Evolutionary conservation across 1,140 invertebrate species (phyloP), one percentile per base, ranked within the genome.

Genomic region (Drosophila elegans): DNA sequence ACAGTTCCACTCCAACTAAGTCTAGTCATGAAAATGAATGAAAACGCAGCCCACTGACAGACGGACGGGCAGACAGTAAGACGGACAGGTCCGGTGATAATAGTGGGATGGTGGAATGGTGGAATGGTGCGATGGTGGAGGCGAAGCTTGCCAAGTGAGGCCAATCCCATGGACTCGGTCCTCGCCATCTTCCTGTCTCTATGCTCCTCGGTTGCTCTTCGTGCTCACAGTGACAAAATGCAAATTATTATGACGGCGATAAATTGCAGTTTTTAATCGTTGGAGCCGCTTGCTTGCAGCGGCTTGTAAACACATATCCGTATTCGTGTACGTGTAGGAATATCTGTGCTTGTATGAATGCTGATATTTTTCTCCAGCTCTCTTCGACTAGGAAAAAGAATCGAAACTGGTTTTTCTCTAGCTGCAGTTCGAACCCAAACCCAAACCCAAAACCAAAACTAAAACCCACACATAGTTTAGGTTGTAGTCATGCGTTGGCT

Each of bases 211-310:
- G 59, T 42, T 39, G 64, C 71, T 73, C 49, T 52, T 64, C 59
- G 56, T 59, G 62, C 64, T 72, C 63, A 68, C 83, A 89, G 83
- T 89, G 83, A 88, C 83, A 88, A 88, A 88, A 88, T 88, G 83
- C 83, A 89, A 88, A 88, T 88, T 89, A 88, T 88, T 88, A 88
- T 88, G 84, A 88, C 83, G 86, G 84, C 83, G 84, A 88, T 88
- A 88, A 88, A 88, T 89, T 88, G 83, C 83, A 89, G 83, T 89
- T 89, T 88, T 88, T 88, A 88, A 88, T 88, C 81, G 80, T 53
- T 85, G 81, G 61, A 80, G 80, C 76, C 69, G 83, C 82, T 86
- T 68, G 83, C 82, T 86, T 64, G 69, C 62, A 71, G 66, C 60
- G 82, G 68, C 49, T 76, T 74, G 51, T 62, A 74, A 53, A 82